Conservation (phyloP, 2,797 vertebrate genomes). For the Amniataba percoides region DNA sequence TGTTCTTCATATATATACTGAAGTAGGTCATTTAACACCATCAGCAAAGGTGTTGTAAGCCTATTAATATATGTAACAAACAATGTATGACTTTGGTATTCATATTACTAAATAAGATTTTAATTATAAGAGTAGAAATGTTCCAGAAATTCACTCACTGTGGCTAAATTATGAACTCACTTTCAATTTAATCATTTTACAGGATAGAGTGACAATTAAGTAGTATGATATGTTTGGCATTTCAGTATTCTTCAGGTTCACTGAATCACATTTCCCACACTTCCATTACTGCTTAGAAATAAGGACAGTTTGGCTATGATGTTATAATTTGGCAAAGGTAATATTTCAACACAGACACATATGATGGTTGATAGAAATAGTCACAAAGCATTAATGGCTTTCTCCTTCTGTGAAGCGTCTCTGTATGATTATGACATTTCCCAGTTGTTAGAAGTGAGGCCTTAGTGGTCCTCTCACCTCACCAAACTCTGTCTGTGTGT, state of each 20-base stretch:
- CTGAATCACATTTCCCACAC: not conserved
- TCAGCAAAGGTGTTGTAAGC: not conserved
- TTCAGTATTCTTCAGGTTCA: not conserved
- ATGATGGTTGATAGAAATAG: not conserved
- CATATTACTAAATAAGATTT: not conserved
- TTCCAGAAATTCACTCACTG: not conserved
- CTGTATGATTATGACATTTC: not conserved
- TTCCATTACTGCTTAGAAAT: not conserved
- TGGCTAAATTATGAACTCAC: not conserved
- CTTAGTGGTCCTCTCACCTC: not conserved
- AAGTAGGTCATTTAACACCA: not conserved
- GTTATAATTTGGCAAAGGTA: not conserved
- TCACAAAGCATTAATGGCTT: not conserved
- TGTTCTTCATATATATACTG: not conserved
- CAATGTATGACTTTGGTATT: not conserved
- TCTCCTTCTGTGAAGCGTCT: not conserved
- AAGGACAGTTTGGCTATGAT: not conserved
- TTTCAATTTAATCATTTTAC: too few relatives aligned
- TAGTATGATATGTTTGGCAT: not conserved
- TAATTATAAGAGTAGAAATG: not conserved
- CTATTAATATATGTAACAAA: constrained; percentile 12
- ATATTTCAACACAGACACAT: not conserved
- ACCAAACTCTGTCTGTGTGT: not conserved
- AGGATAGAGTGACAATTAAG: not conserved
- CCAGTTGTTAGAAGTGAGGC: not conserved